A percentile compares a stretch with the other conserved stretches of the same genome.
phyloP scores from a whole-genome alignment of 2,888 invertebrate species.

The Oegoconia quadripuncta region DNA sequence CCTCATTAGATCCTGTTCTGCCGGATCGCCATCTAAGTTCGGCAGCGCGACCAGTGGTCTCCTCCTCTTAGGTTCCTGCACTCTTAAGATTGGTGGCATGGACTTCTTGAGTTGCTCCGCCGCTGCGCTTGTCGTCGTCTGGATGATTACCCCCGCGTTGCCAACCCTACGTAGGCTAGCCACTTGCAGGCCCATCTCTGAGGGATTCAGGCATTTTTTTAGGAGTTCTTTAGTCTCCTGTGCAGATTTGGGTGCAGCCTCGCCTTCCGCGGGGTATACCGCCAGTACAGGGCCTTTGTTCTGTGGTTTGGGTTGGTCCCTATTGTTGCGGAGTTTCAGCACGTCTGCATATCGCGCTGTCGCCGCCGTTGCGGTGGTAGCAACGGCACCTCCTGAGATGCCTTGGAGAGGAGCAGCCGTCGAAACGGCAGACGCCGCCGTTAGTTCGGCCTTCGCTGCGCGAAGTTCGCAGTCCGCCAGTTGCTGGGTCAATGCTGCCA shows the following conservation, averaged over 20 bases:
- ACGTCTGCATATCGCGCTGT: not conserved
- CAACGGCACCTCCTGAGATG: no score
- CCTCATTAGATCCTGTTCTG: not conserved
- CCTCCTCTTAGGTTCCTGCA: constrained; percentile 5
- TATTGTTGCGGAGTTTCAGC: constrained; percentile 58
- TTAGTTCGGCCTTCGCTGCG: not conserved
- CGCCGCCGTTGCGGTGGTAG: not conserved
- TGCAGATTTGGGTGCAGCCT: constrained; percentile 22
- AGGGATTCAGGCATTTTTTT: not conserved
- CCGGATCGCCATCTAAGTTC: not conserved
- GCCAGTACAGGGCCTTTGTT: not conserved
- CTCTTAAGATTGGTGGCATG: not conserved
- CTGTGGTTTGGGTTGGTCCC: not conserved
- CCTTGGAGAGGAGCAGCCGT: no score
- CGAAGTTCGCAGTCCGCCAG: not conserved
- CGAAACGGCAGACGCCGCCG: not conserved
- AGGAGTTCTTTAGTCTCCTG: no score
- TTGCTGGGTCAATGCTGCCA: not conserved
- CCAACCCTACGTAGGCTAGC: not conserved
- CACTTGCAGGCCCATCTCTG: not conserved
- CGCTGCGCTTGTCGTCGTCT: not conserved
- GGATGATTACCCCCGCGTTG: not conserved
- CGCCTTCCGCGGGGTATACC: not conserved
- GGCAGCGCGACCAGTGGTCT: not conserved
- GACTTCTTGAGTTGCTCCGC: not conserved